Percentiles rank a stretch among this genome's conserved stretches.
phyloP scores from a whole-genome alignment of 2,113 vertebrate genomes.

The Trochalopteron elliotii region DNA sequence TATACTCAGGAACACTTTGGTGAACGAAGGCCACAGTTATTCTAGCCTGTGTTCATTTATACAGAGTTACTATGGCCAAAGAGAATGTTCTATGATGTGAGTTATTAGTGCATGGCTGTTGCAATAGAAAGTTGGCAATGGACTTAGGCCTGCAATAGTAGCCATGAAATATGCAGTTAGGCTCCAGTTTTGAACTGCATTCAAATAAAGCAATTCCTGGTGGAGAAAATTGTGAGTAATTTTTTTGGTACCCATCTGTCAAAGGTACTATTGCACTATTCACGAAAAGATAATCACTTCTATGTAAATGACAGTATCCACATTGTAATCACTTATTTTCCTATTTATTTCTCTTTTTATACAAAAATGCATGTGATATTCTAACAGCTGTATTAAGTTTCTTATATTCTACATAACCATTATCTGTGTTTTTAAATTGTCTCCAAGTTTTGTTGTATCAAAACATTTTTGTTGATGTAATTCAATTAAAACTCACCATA shows the following conservation, averaged over 20 bases:
- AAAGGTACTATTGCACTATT: not conserved
- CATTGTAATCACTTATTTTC: not conserved
- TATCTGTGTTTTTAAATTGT: not conserved
- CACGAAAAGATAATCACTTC: not conserved
- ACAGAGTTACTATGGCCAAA: not conserved
- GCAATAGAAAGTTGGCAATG: not conserved
- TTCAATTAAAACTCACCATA: not conserved
- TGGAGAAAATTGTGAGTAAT: not conserved
- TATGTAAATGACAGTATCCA: not conserved
- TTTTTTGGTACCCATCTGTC: not conserved
- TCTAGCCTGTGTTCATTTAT: not conserved
- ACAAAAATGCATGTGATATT: not conserved
- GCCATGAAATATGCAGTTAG: not conserved
- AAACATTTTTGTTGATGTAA: not conserved
- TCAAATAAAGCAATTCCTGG: not conserved
- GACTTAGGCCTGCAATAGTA: not conserved
- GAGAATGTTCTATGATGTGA: not conserved
- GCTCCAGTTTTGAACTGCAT: not conserved
- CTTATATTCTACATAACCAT: not conserved
- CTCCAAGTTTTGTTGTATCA: not conserved
- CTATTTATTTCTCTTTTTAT: not conserved
- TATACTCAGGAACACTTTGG: not conserved
- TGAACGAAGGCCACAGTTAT: not conserved
- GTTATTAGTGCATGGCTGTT: not conserved
- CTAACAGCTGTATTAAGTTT: not conserved